Evolutionary conservation across 2,888 invertebrate species (phyloP), one percentile per base, ranked within the genome.

Genomic region (Chorisops tibialis): DNA sequence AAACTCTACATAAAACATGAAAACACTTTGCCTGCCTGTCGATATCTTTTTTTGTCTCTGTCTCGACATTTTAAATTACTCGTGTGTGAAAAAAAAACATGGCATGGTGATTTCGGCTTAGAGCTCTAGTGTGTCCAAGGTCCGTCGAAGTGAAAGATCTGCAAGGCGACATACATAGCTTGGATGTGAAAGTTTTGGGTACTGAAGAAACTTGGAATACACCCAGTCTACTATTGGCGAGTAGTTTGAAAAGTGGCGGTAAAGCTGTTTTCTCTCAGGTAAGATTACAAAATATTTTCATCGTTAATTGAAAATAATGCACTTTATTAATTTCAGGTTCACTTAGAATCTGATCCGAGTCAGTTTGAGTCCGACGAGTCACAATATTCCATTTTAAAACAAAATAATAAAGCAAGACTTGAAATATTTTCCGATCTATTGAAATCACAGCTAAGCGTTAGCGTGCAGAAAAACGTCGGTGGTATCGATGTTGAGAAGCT

Each of bases 151-250:
- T 81, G 66, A 75, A 75, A 69, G 81, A 81, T 73, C 69, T 74
- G 60, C 81, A 82, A 65, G 84, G 83, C 0, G 81, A 82, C 45
- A 66, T 69, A 54, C 88, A 91, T 72, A 85, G 85, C 67, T 77
- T 92, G 65, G 85, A 88, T 69, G 88, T 92, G 6, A 85, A 88
- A 72, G 86, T 91, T 24, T 78, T 92, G 62, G 91, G 91, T 1
- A 87, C 87, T 0, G 92, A 92, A 71, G 91, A 92, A 74, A 92
- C 91, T 0, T 92, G 92, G 91, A 88, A 91, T 61, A 91, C 91
- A 0, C 92, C 92, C 1, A 91, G 91, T 65, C 80, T 92, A 60
- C 78, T 92, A 61, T 80, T 90, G 68, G 91, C 91, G 1, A 80
- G 81, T 41, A 82, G 85, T 50, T 80, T 82, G 21, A 82, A 82